Evolutionary conservation across 2,113 vertebrate genomes (phyloP), one percentile per base, ranked within the genome.

Genomic region (Chionodraco myersi): DNA sequence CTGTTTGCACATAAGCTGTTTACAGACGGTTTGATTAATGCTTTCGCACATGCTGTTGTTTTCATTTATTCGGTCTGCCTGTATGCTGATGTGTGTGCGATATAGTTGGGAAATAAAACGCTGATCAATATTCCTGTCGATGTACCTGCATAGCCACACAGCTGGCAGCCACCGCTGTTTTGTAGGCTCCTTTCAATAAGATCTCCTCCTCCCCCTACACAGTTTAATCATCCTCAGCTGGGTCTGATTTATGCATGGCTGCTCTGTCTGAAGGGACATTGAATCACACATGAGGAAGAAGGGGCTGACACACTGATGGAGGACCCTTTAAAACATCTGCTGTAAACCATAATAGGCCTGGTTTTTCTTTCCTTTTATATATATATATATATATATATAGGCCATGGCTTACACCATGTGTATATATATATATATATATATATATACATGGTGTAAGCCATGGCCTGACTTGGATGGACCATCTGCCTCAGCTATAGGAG

Each of bases 21-120:
- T 73, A 72, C 26, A 6, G 75, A 4, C 30, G 74, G 6, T 58
- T 30, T 72, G 78, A 26, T 58, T 49, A 41, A 75, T 21, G 41
- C 76, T 3, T 44, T 68, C 72, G 67, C 79, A 88, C 83, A 89
- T 82, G 83, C 65, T 76, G 80, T 70, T 87, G 85, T 85, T 87
- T 62, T 80, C 30, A 26, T 86, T 47, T 53, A 41, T 47, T 21
- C n/a, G 51, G 51, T 82, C 66, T 68, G 10, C 64, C 16, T 14
- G 4, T 62, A 72, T 6, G 21, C 52, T 47, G 69, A 6, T 54
- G 54, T 53, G 34, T 65, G 62, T 75, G 71, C 57, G 68, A 49
- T 41, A 60, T 11, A 68, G 66, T 34, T 53, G 9, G 30, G 74
- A 66, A 36, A 64, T 30, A 30, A 3, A 65, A 21, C 18, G 30